These are phyloP conservation scores for Polymixis flavicincta DNA, from an alignment of 2,888 invertebrate genomes.

Conservation along the genomic window DNA sequence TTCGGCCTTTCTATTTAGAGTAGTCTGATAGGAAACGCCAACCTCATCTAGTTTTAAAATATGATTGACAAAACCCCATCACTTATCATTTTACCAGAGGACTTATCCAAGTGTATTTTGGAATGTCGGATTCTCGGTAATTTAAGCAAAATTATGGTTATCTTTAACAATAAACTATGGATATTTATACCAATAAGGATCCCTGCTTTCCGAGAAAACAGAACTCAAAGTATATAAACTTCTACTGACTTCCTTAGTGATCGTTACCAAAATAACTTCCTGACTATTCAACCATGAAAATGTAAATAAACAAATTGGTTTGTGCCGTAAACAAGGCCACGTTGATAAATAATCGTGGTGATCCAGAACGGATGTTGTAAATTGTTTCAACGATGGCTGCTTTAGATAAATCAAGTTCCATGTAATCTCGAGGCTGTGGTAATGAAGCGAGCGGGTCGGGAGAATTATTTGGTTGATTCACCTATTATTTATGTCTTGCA, in stretches of 20 bases:
- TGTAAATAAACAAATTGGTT: constrained; percentile 61
- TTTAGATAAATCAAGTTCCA: constrained; percentile 77
- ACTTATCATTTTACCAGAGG: not conserved
- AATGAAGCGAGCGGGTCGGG: constrained; percentile 38
- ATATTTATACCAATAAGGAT: not conserved
- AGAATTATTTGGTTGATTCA: constrained; percentile 19
- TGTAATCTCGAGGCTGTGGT: constrained; percentile 69
- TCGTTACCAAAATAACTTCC: constrained; percentile 37
- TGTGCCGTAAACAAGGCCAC: constrained; percentile 57
- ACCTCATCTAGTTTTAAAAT: no score
- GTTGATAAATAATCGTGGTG: constrained; percentile 70
- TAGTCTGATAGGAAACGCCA: no score
- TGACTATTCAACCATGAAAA: constrained; percentile 38
- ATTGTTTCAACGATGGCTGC: constrained; percentile 72
- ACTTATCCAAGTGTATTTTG: not conserved
- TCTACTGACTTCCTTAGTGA: constrained; percentile 1
- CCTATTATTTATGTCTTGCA: not conserved
- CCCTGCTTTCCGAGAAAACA: not conserved
- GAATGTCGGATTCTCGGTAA: not conserved
- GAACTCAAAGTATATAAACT: not conserved
- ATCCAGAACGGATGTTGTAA: constrained; percentile 74
- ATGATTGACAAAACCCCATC: no score
- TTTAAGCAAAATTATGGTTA: not conserved
- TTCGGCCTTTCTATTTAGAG: no score
- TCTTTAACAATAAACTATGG: not conserved